These are phyloP conservation scores for Cyanoderma ruficeps DNA, from an alignment of 2,113 vertebrate species.

Conservation along the genomic window DNA sequence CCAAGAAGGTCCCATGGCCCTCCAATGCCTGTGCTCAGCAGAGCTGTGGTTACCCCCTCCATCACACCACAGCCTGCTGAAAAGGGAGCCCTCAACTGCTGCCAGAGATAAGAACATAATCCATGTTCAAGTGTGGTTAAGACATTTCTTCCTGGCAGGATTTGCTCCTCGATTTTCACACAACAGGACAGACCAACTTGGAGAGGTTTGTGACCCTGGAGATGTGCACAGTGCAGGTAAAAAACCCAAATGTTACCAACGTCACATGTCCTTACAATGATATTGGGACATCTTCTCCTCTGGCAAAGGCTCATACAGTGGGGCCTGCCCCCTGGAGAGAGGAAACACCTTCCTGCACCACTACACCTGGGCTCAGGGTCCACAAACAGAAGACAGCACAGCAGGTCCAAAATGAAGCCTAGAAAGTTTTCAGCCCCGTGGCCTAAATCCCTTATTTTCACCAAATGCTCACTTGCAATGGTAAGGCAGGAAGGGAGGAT, in stretches of 20 bases:
- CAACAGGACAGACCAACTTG: not conserved
- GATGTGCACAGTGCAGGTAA: not conserved
- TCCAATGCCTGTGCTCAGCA: not conserved
- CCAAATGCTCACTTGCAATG: not conserved
- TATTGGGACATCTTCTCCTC: not conserved
- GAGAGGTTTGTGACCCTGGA: not conserved
- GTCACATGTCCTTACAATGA: accelerated
- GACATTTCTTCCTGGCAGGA: not conserved
- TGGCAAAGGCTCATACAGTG: accelerated
- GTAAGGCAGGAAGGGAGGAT: not conserved
- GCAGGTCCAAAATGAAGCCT: not conserved
- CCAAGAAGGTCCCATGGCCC: not conserved
- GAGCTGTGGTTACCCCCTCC: accelerated
- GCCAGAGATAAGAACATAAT: not conserved
- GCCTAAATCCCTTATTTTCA: not conserved
- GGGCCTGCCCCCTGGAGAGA: accelerated
- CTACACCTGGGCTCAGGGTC: accelerated
- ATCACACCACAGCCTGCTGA: not conserved
- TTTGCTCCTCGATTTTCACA: not conserved
- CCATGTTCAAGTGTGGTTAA: not conserved
- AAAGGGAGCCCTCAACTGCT: not conserved
- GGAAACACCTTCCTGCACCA: not conserved
- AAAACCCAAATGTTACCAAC: not conserved
- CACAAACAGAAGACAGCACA: not conserved
- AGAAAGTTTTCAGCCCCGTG: not conserved